These are phyloP conservation scores for Masnerella sp. DNA, from an alignment of 2,888 invertebrate genomes.

Conservation along the genomic window DNA sequence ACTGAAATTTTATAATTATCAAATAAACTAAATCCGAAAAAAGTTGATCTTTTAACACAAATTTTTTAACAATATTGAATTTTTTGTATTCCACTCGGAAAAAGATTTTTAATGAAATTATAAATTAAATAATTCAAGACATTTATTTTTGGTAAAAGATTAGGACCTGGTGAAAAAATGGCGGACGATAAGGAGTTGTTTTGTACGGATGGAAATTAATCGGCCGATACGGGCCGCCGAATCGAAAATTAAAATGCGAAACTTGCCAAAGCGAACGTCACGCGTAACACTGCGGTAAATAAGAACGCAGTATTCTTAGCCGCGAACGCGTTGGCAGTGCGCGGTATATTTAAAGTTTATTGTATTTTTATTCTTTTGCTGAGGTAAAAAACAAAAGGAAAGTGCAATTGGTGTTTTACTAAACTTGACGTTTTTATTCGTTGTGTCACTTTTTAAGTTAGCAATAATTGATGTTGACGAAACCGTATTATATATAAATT, in stretches of 20 bases:
- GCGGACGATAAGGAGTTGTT: neutral
- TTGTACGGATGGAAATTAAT: constrained; percentile 3
- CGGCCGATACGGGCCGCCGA: constrained; percentile 4
- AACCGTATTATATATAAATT: too few relatives aligned
- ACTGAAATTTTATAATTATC: too few relatives aligned
- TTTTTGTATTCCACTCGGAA: too few relatives aligned
- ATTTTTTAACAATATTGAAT: too few relatives aligned
- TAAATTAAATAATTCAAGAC: too few relatives aligned
- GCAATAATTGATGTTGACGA: too few relatives aligned
- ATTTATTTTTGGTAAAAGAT: constrained; percentile 6
- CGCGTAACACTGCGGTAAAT: constrained; percentile 4
- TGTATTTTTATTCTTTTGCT: neutral
- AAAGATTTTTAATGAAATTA: too few relatives aligned
- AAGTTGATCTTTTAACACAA: too few relatives aligned
- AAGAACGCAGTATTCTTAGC: constrained; percentile 24
- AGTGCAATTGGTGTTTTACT: too few relatives aligned
- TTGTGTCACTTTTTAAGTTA: too few relatives aligned
- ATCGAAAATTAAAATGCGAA: constrained; percentile 21
- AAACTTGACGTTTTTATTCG: too few relatives aligned
- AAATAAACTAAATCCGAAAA: too few relatives aligned
- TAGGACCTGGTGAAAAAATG: neutral
- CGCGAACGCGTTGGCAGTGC: constrained; percentile 8
- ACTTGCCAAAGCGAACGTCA: constrained; percentile 31
- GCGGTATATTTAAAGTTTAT: neutral
- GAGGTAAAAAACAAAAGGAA: neutral